phyloP scores from a whole-genome alignment of 2,797 vertebrate genomes.

The Garrulus glandarius region DNA sequence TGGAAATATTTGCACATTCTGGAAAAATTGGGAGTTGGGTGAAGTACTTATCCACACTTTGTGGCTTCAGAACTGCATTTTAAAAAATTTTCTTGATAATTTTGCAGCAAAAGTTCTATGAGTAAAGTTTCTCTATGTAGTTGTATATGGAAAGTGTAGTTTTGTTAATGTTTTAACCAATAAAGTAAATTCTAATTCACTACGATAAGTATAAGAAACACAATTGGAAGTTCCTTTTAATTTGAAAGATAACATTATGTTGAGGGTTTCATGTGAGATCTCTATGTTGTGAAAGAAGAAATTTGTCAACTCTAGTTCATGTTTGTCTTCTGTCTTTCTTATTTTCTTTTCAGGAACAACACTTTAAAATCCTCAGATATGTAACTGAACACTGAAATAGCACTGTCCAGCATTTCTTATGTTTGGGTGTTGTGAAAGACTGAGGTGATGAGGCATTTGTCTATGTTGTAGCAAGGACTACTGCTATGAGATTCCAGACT shows the following conservation, averaged over 20 bases:
- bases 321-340: neutral
- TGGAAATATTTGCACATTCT: neutral
- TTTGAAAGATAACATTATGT: neutral
- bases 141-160: neutral
- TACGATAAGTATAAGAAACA: neutral
- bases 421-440: neutral
- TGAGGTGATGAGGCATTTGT: neutral
- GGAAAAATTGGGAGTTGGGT: neutral
- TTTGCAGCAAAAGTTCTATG: neutral
- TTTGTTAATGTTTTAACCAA: neutral
- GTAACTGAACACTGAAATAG: neutral
- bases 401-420: neutral
- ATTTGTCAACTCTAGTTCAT: neutral
- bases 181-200: neutral
- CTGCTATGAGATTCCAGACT: neutral
- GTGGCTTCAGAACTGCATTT: neutral
- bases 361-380: neutral
- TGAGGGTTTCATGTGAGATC: neutral
- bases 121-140: neutral
- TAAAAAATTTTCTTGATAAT: neutral
- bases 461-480: neutral
- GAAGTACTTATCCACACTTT: neutral
- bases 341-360: neutral
- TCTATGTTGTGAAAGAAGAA: neutral
- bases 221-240: neutral